A percentile compares a stretch with the other conserved stretches of the same genome.
These are phyloP conservation scores for rabbit (Oryctolagus cuniculus) DNA, from an alignment of 2,113 vertebrate species.

Conservation along the genomic window DNA sequence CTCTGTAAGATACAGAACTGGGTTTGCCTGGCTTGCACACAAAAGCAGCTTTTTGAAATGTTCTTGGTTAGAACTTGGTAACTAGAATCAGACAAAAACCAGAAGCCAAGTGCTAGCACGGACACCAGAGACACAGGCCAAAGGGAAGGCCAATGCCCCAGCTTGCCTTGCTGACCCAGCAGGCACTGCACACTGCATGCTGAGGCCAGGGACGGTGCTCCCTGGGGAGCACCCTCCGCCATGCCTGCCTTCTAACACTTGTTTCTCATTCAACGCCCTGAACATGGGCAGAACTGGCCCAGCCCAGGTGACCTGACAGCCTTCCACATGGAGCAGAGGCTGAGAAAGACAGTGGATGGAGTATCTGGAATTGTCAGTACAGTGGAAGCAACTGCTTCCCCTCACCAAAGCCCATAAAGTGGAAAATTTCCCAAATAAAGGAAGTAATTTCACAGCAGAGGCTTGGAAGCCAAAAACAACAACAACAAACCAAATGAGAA, in stretches of 20 bases:
- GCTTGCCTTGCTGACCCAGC: not conserved
- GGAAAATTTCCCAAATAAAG: conserved; percentile 17
- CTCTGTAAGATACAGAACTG: not conserved
- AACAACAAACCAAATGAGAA: not conserved
- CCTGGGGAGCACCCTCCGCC: no score
- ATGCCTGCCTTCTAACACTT: not conserved
- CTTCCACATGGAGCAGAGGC: not conserved
- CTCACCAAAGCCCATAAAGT: conserved; percentile 15
- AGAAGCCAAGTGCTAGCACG: not conserved
- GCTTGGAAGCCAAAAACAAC: conserved; percentile 20
- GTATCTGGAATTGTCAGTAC: not conserved
- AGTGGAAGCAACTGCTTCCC: not conserved
- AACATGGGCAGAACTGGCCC: not conserved
- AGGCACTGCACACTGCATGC: not conserved
- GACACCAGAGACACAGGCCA: not conserved
- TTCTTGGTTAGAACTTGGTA: not conserved
- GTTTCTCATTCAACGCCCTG: not conserved
- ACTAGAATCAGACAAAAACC: not conserved
- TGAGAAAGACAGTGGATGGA: not conserved
- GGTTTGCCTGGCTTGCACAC: not conserved
- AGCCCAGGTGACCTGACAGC: not conserved
- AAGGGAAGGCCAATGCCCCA: not conserved
- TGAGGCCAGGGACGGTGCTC: no score
- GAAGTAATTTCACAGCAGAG: conserved; percentile 40
- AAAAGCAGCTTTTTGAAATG: not conserved